Evolutionary conservation across 1,140 invertebrate species (phyloP), one percentile per base, ranked within the genome.

Genomic region (Drosophila willistoni): DNA sequence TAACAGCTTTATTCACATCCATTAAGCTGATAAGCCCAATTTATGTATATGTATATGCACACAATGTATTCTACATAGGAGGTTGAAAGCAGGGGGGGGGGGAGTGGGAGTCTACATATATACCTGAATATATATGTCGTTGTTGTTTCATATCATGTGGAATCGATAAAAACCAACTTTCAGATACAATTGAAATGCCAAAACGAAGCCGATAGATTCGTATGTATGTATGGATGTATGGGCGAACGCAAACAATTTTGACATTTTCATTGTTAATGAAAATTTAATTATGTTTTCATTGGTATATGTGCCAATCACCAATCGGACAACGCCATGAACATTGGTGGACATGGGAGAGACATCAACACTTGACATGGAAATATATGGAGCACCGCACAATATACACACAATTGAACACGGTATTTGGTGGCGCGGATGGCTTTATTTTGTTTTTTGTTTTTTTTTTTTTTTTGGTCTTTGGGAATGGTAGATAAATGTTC

Each of bases 201-300:
- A 54, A 77, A 59, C 67, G 41, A 42, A 70, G 62, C 73, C 73
- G 44, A 51, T 39, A 39, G 1, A 36, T 22, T 25, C 36, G 33
- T n/a, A 29, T 64, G 25, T 25, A 25, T 25, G 25, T 25, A 9
- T 33, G 19, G 22, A 25, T 25, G 22, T 25, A 25, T 3, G 34
- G 34, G 3, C 36, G 25, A 77, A 77, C 68, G 65, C 75, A 59
- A 69, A 55, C 71, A 79, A 79, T 84, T 89, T 78, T 77, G 80
- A 84, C 80, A 84, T 89, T 89, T 78, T 78, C 73, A 89, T 90
- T 90, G 84, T 81, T 89, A 89, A 89, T 89, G 86, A 89, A 89
- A 81, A 69, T 89, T 79, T 89, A 89, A 89, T 89, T 89, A 89
- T 89, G 77, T 73, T 81, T 85, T 69, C 78, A 80, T 65, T 73